These are phyloP conservation scores for Ptychochromis oligacanthus DNA, from an alignment of 2,113 vertebrate genomes.

Conservation along the genomic window DNA sequence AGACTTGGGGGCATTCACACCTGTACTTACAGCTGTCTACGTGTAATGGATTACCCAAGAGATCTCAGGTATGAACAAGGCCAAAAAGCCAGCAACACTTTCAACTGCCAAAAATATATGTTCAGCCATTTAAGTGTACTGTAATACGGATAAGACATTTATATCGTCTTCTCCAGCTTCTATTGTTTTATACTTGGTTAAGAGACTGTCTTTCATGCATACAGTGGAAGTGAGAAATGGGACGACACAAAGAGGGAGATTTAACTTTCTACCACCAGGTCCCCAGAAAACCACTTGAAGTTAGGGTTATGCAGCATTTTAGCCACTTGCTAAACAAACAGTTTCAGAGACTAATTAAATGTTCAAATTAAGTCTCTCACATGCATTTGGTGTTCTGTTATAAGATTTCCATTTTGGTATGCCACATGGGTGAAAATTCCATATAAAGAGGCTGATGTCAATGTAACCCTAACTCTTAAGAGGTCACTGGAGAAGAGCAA, in stretches of 20 bases:
- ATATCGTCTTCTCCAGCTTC: rapidly evolving
- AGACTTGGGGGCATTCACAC: not conserved
- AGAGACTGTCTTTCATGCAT: not conserved
- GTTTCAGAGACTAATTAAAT: not conserved
- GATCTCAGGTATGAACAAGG: not conserved
- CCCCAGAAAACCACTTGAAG: not conserved
- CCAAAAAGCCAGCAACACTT: not conserved
- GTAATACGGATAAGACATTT: not conserved
- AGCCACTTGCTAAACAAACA: not conserved
- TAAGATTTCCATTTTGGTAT: not conserved
- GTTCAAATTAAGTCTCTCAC: not conserved
- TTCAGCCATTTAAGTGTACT: not conserved
- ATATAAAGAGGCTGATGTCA: not conserved
- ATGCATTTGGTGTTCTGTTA: not conserved
- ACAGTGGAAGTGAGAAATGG: not conserved
- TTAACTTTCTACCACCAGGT: not conserved
- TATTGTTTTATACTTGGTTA: rapidly evolving
- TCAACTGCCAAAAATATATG: rapidly evolving
- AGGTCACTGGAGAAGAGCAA: no score
- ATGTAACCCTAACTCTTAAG: not conserved
- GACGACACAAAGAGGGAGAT: not conserved
- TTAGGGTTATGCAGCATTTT: rapidly evolving
- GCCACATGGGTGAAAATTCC: no score
- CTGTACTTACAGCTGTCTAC: not conserved
- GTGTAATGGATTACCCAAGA: rapidly evolving